Conservation (phyloP, 2,113 vertebrate genomes). For the Saguinus imperator region DNA sequence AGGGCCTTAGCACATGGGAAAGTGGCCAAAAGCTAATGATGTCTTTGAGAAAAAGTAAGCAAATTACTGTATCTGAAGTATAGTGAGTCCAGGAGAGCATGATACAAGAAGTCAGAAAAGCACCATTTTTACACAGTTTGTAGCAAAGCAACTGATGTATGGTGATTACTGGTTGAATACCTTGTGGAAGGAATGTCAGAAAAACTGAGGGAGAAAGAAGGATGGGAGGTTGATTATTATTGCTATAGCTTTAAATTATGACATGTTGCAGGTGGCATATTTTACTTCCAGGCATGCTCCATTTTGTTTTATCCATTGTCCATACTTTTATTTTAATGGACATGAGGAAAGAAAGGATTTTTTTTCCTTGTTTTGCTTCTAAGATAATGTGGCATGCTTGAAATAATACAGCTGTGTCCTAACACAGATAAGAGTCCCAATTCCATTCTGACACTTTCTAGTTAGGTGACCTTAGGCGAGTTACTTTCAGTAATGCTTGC, state of each 20-base stretch:
- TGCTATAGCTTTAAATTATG: not conserved
- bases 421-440: not conserved
- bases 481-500: not conserved
- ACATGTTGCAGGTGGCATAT: not conserved
- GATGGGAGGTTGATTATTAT: rapidly evolving
- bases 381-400: not conserved
- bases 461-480: no score
- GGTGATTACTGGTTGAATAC: no score
- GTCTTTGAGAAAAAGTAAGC: not conserved
- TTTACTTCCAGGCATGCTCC: not conserved
- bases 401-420: not conserved
- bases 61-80: not conserved
- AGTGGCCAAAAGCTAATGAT: not conserved
- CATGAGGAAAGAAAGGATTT: not conserved
- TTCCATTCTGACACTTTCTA: not conserved
- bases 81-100: not conserved
- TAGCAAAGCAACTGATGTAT: rapidly evolving
- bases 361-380: not conserved
- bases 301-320: not conserved
- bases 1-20: not conserved
- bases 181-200: not conserved
- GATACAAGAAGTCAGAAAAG: not conserved
- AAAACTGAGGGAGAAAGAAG: not conserved
- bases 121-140: not conserved
- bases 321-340: not conserved